phyloP scores from a whole-genome alignment of 2,888 invertebrate genomes.

The Perdita meconis region DNA sequence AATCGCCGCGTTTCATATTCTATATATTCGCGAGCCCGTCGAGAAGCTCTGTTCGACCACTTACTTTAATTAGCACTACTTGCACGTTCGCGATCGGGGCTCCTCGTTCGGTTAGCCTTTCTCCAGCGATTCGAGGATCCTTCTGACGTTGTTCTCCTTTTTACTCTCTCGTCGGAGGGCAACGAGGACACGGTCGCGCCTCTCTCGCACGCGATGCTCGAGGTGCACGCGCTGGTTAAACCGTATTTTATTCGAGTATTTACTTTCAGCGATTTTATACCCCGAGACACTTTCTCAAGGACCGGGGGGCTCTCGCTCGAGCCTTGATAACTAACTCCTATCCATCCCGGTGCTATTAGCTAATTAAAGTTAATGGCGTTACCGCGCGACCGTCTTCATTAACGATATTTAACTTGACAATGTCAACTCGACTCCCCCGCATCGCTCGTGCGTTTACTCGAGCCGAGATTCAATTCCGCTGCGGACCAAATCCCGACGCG shows the following conservation, averaged over 20 bases:
- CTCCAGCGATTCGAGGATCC: constrained; percentile 50
- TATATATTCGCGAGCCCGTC: constrained; percentile 37
- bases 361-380: constrained; percentile 39
- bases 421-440: constrained; percentile 27
- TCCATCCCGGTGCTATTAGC: constrained; percentile 40
- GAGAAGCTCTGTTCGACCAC: constrained; percentile 55
- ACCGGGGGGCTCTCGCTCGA: not conserved
- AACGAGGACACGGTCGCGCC: constrained; percentile 83
- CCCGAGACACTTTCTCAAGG: constrained; percentile 13
- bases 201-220: constrained; percentile 62
- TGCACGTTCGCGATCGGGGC: constrained; percentile 51
- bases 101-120: constrained; percentile 51
- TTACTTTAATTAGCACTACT: constrained; percentile 62
- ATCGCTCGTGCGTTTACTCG: not conserved
- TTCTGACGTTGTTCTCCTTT: constrained; percentile 40
- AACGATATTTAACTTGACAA: constrained; percentile 35
- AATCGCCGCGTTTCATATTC: constrained; percentile 24
- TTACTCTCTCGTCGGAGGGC: constrained; percentile 75
- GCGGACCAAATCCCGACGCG: too few species aligned
- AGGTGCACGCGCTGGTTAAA: constrained; percentile 8
- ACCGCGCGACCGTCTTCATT: constrained; percentile 21
- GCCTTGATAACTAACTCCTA: constrained; percentile 12
- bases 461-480: not conserved
- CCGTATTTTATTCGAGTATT: constrained; percentile 44
- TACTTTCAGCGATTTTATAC: constrained; percentile 46